Base-by-base conservation (phyloP, 1,140 invertebrate species). In the Solen grandis region DNA sequence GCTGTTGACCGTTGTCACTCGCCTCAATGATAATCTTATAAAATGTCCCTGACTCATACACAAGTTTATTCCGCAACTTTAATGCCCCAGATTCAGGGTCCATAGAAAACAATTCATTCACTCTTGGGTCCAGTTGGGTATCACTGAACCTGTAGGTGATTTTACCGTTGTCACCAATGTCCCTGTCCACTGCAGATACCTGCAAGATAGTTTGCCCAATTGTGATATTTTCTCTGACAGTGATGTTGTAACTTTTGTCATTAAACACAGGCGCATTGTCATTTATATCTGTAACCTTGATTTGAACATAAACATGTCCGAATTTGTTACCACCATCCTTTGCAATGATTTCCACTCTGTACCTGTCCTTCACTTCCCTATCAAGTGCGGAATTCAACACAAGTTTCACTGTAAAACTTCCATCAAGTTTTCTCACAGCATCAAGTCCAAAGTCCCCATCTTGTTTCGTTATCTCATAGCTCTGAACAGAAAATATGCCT, bases 231-330 rank as follows among this genome's bases (percentile, higher is more conserved):
- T 99, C 97, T 78, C 95, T 96, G 0, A 98, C 85, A 19, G 84
- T 90, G 0, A 96, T 93, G 86, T 95, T 94, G 87, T 97, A 96
- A 46, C 35, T 60, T 46, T 95, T 93, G 5, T 93, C 88, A 10
- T 41, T 52, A 60, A 89, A 89, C 5, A 95, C 94, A 0, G 98
- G 98, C 92, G 97, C 96, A 91, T 99, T 99, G 90, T 99, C 98
- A 90, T 99, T 99, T 0, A 97, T 95, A 91, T 99, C 98, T 87
- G 97, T 96, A 0, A 99, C 94, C 1, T 95, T 96, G 0, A 99
- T 95, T 0, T 96, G 95, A 0, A 99, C 96, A 1, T 95, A 96
- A 0, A 97, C 96, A 55, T 95, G 97, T 0, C 97, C 97, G 0
- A 96, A 96, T 83, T 95, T 95, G 0, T 95, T 94, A 0, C 97